Evolutionary conservation across 2,797 vertebrate species (phyloP).

Genomic region (Delichon dasypus): DNA sequence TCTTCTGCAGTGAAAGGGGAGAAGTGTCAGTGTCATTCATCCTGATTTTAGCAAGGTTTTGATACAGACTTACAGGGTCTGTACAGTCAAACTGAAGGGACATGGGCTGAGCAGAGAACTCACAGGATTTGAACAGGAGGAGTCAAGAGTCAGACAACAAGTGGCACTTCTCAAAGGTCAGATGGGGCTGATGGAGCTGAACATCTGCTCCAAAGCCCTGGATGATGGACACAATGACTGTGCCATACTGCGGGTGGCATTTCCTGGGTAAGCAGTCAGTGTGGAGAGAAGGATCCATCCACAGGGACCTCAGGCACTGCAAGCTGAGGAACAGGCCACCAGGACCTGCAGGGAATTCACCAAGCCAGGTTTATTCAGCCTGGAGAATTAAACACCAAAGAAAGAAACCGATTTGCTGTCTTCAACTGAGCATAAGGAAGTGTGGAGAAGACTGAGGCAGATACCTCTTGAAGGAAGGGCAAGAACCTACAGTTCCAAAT

Average conservation of each 20-base stretch:
- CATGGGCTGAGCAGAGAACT: not conserved
- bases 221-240: not conserved
- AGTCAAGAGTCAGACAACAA: not conserved
- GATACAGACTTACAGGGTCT: not conserved
- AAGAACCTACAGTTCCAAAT: not conserved
- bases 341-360: not conserved
- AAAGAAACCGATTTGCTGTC: not conserved
- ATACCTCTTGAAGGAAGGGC: not conserved
- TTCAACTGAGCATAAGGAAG: not conserved
- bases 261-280: not conserved
- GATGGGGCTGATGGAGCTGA: not conserved
- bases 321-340: not conserved
- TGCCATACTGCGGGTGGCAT: rapidly evolving
- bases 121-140: not conserved
- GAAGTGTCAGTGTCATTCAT: not conserved
- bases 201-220: not conserved
- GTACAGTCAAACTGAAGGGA: not conserved
- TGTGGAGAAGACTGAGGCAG: not conserved
- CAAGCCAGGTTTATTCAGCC: not conserved
- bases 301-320: not conserved
- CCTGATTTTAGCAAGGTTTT: not conserved
- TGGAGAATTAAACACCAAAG: not conserved
- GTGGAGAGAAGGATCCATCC: not conserved
- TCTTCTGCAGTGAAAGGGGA: not conserved
- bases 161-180: not conserved